Percentiles rank a stretch among this genome's conserved stretches.
These are phyloP conservation scores for Enhydra lutris DNA, from an alignment of 2,113 vertebrate species.

Conservation along the genomic window DNA sequence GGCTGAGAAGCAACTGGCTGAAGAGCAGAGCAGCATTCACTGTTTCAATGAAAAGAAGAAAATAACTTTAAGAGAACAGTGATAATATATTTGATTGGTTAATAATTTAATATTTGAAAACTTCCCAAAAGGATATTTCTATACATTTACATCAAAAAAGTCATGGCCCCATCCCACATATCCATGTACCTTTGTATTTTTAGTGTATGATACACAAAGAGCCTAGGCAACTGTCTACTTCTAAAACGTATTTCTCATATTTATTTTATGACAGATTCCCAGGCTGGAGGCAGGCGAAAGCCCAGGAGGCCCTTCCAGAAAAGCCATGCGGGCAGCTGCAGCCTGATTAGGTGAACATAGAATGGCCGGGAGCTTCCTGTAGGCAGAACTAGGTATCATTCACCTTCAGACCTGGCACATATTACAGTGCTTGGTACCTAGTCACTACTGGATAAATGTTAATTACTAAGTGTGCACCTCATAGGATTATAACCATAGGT, in stretches of 20 bases:
- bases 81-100: background rate
- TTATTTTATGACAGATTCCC: background rate
- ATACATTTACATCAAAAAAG: background rate
- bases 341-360: background rate
- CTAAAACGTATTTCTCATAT: background rate
- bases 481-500: background rate
- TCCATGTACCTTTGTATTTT: background rate
- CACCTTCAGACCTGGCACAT: background rate
- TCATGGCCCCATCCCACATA: background rate
- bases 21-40: background rate
- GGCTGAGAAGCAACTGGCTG: background rate
- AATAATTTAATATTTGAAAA: conserved; percentile 14
- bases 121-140: background rate
- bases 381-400: background rate
- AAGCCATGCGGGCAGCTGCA: background rate
- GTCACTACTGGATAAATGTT: background rate
- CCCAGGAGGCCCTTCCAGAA: background rate
- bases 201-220: background rate
- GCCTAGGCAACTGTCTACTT: background rate
- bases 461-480: background rate
- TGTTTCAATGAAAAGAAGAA: conserved; percentile 14
- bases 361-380: background rate
- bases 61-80: background rate
- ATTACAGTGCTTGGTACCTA: background rate
- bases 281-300: background rate